phyloP scores from a whole-genome alignment of 2,888 invertebrate species.

The Alentia gelatinosa region DNA sequence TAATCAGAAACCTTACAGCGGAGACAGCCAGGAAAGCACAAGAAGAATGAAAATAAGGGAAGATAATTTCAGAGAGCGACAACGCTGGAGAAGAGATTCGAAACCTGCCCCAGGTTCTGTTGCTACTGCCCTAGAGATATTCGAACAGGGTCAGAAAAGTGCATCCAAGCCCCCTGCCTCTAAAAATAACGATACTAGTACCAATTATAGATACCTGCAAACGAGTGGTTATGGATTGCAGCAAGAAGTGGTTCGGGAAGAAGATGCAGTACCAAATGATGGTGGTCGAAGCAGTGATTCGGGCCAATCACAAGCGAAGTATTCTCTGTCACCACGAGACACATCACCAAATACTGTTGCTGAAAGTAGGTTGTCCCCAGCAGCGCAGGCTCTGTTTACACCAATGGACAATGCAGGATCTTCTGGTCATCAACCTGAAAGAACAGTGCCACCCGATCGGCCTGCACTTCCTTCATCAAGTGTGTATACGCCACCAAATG shows the following conservation, averaged over 20 bases:
- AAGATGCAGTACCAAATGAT: neutral
- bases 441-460: neutral
- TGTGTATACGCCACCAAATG: neutral
- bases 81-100: conserved; percentile 58
- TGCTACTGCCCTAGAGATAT: conserved; percentile 46
- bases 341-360: neutral
- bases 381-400: neutral
- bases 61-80: conserved; percentile 51
- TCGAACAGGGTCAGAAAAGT: conserved; percentile 44
- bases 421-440: neutral
- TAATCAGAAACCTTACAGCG: neutral
- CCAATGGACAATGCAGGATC: neutral
- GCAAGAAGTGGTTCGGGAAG: neutral
- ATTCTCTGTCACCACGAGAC: neutral
- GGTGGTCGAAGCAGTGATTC: neutral
- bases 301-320: neutral
- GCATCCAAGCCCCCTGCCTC: neutral
- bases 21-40: neutral
- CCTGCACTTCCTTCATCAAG: neutral
- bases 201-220: neutral
- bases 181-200: neutral
- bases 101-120: conserved; percentile 61
- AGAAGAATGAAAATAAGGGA: neutral
- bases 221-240: neutral
- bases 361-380: conserved; percentile 13